phyloP scores from a whole-genome alignment of 2,888 invertebrate genomes.

The Tipula unca region DNA sequence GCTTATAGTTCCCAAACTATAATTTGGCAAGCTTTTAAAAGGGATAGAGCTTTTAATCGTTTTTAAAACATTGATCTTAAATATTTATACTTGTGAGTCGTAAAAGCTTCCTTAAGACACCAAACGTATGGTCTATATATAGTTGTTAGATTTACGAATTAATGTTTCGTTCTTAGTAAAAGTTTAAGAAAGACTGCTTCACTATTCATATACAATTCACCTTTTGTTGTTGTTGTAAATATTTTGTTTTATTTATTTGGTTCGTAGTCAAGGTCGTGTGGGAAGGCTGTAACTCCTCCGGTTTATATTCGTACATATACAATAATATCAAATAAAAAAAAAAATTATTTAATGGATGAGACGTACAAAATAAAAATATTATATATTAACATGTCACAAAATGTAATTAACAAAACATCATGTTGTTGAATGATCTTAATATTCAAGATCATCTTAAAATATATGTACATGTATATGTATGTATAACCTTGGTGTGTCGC shows the following conservation, averaged over 20 bases:
- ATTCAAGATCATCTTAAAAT: neutral
- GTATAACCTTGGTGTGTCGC: neutral
- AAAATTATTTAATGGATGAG: neutral
- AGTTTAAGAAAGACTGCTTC: neutral
- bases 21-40: too few relatives aligned
- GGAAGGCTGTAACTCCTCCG: neutral
- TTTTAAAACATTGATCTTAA: too few relatives aligned
- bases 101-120: too few relatives aligned
- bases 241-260: neutral
- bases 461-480: neutral
- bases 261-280: neutral
- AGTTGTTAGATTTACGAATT: neutral
- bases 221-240: neutral
- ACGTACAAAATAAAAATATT: neutral
- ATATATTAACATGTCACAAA: neutral
- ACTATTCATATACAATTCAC: neutral
- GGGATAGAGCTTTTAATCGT: too few relatives aligned
- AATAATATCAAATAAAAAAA: too few relatives aligned
- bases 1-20: too few relatives aligned
- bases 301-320: neutral
- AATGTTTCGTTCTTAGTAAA: neutral
- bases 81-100: too few relatives aligned
- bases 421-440: neutral
- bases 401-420: neutral
- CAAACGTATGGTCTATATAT: too few relatives aligned